These are phyloP conservation scores for Aporrectodea caliginosa DNA, from an alignment of 1,140 invertebrate species.

Conservation along the genomic window DNA sequence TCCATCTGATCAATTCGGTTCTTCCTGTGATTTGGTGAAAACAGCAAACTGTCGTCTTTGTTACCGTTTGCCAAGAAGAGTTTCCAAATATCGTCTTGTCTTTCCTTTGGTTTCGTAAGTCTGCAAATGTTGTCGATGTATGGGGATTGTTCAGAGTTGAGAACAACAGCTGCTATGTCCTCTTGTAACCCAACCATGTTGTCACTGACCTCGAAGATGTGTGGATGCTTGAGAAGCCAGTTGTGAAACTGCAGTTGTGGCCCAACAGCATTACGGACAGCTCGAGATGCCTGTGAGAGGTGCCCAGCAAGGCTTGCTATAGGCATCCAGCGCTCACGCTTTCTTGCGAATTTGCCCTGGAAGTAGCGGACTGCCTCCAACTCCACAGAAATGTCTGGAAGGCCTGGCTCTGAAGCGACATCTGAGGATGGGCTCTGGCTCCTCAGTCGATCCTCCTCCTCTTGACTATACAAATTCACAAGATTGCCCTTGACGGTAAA, in stretches of 20 bases:
- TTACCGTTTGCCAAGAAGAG: not conserved
- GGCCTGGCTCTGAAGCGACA: conserved; percentile 21
- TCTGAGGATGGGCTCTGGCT: conserved; percentile 29
- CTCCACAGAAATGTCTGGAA: conserved; percentile 52
- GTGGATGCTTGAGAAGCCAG: conserved; percentile 53
- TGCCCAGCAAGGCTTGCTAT: conserved; percentile 56
- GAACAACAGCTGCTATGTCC: conserved; percentile 35
- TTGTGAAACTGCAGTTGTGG: conserved; percentile 55
- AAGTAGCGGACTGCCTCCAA: conserved; percentile 57
- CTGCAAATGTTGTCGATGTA: not conserved
- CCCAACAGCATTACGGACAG: conserved; percentile 55
- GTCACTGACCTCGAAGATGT: conserved; percentile 55
- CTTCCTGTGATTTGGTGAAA: not conserved
- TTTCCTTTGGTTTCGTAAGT: not conserved
- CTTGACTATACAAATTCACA: conserved; percentile 33
- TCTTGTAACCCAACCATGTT: conserved; percentile 54
- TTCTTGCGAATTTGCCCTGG: conserved; percentile 50
- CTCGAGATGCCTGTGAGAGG: conserved; percentile 52
- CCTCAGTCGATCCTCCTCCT: conserved; percentile 7
- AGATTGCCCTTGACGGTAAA: conserved; percentile 56
- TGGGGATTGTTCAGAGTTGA: not conserved
- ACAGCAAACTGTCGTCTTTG: not conserved
- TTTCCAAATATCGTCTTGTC: not conserved
- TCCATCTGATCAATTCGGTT: too few relatives aligned
- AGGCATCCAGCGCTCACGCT: conserved; percentile 54